These are phyloP conservation scores for Porites cylindrica DNA, from an alignment of 92 coral and sea anemone genomes.

Conservation along the genomic window DNA sequence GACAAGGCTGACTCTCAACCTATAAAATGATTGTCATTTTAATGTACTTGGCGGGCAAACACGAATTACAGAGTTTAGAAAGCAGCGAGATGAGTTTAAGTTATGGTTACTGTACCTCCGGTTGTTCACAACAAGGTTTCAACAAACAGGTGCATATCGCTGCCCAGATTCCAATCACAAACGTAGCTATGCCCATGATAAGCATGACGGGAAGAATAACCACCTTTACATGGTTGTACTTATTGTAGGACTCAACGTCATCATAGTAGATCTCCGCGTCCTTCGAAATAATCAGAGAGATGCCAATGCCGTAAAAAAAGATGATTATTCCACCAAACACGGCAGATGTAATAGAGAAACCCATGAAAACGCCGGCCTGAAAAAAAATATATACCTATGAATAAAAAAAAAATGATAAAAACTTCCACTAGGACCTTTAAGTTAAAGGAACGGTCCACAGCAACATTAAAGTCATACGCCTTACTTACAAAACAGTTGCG, in stretches of 20 bases:
- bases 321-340: constrained; percentile 1
- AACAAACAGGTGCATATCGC: not conserved
- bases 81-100: too few relatives aligned
- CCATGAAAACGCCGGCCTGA: constrained; percentile 26
- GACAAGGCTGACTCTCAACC: too few relatives aligned
- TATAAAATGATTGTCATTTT: too few relatives aligned
- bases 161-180: not conserved
- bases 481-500: not conserved
- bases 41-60: too few relatives aligned
- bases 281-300: not conserved
- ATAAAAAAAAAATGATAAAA: too few relatives aligned
- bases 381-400: not conserved
- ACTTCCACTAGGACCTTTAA: not conserved
- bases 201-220: not conserved
- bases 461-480: not conserved
- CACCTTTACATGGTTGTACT: not conserved
- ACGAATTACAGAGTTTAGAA: too few relatives aligned
- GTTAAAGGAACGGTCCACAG: not conserved
- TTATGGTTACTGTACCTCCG: not conserved
- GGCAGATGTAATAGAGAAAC: constrained; percentile 29
- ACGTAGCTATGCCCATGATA: not conserved
- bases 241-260: not conserved
- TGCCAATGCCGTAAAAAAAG: constrained; percentile 11
- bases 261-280: not conserved
- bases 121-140: not conserved